These are phyloP conservation scores for Leptogaster cylindrica DNA, from an alignment of 2,888 invertebrate genomes.

Conservation along the genomic window DNA sequence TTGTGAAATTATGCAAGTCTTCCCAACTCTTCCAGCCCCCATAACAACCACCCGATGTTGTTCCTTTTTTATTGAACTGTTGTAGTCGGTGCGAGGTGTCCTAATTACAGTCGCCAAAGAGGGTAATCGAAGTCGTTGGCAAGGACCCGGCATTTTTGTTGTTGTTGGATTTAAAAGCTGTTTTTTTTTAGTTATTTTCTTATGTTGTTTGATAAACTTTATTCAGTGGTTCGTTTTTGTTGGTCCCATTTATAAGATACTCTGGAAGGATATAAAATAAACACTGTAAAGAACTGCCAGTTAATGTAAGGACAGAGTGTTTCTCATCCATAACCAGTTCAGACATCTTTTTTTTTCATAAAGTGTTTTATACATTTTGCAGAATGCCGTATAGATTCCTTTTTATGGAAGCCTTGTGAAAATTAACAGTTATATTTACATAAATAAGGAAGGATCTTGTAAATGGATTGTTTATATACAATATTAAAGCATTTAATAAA, in stretches of 20 bases:
- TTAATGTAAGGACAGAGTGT: neutral
- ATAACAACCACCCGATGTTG: constrained; percentile 60
- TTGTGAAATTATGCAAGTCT: constrained; percentile 68
- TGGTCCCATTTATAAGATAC: constrained; percentile 6
- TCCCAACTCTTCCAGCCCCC: constrained; percentile 66
- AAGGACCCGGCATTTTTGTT: constrained; percentile 51
- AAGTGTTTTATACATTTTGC: neutral
- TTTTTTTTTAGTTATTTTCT: neutral
- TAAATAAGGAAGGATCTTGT: too few relatives aligned
- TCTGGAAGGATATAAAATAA: constrained; percentile 9
- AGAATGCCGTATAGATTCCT: too few relatives aligned
- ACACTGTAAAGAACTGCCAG: constrained; percentile 3
- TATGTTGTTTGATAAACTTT: neutral
- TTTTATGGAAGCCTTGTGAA: too few relatives aligned
- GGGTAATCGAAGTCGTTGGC: constrained; percentile 55
- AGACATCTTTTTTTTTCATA: neutral
- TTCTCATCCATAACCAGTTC: neutral
- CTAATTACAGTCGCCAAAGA: constrained; percentile 51
- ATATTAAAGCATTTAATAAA: too few relatives aligned
- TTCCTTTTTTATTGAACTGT: constrained; percentile 52
- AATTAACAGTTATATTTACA: too few relatives aligned
- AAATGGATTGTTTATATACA: too few relatives aligned
- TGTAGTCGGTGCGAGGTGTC: constrained; percentile 48
- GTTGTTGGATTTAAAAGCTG: too few relatives aligned
- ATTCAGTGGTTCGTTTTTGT: neutral